Percentiles rank a stretch among this genome's conserved stretches.
phyloP scores from a whole-genome alignment of 2,888 invertebrate species.

The Fragum fragum region DNA sequence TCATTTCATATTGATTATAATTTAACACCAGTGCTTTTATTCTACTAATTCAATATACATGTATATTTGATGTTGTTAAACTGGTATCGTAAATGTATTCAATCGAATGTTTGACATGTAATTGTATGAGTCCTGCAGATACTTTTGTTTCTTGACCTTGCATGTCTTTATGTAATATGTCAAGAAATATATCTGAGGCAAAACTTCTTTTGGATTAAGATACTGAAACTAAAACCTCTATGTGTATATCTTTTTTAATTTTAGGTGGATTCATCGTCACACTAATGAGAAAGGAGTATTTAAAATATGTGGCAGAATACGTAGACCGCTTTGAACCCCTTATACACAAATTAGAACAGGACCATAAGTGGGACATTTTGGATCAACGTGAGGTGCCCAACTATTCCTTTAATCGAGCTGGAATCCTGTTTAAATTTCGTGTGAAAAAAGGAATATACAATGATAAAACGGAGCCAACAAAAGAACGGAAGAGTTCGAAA shows the following conservation, averaged over 20 bases:
- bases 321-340: conserved; percentile 74
- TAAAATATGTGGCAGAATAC: conserved; percentile 78
- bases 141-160: too few species aligned
- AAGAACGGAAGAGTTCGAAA: neutral
- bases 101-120: too few species aligned
- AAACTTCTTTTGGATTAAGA: too few species aligned
- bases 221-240: too few species aligned
- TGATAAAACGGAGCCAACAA: neutral
- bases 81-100: too few species aligned
- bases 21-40: too few species aligned
- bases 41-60: too few species aligned
- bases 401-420: conserved; percentile 81
- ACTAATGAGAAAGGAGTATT: conserved; percentile 81
- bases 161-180: too few species aligned
- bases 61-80: too few species aligned
- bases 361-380: conserved; percentile 70
- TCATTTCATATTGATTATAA: too few species aligned
- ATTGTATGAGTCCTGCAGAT: too few species aligned
- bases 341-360: conserved; percentile 73
- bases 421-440: conserved; percentile 76
- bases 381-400: conserved; percentile 74
- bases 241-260: conserved; percentile 35
- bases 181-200: too few species aligned
- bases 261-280: conserved; percentile 79
- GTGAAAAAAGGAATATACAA: conserved; percentile 56